Conservation (phyloP, 2,888 invertebrate genomes). For the Chromoteleia sp. region DNA sequence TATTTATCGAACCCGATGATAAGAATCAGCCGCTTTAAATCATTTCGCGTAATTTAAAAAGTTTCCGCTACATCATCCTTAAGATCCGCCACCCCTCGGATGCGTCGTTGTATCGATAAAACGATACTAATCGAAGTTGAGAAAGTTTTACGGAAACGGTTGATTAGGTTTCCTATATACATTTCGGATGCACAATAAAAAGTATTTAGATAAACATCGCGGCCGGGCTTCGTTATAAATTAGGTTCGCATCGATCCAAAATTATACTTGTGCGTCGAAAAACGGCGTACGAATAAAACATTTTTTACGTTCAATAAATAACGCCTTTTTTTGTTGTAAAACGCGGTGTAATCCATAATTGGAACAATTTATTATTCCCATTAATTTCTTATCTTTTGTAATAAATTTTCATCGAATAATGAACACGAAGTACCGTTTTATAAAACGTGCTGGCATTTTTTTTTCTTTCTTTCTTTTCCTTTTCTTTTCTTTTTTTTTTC, state of each 20-base stretch:
- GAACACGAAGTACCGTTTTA: too few species aligned
- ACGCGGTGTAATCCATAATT: background rate
- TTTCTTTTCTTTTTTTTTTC: too few species aligned
- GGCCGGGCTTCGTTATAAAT: slow-evolving; percentile 57
- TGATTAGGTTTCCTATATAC: slow-evolving; percentile 64
- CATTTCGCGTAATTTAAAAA: slow-evolving; percentile 66
- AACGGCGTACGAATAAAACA: slow-evolving; percentile 22
- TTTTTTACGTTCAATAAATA: slow-evolving; percentile 28
- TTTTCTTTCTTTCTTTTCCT: too few species aligned
- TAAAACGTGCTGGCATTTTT: too few species aligned
- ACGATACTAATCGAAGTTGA: slow-evolving; percentile 65
- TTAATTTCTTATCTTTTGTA: too few species aligned
- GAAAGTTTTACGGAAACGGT: slow-evolving; percentile 60
- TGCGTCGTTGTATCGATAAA: slow-evolving; percentile 58
- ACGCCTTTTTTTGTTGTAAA: background rate
- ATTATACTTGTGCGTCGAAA: slow-evolving; percentile 24
- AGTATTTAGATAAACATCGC: slow-evolving; percentile 68
- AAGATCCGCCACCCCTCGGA: slow-evolving; percentile 27
- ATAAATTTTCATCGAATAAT: too few species aligned
- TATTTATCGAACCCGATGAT: slow-evolving; percentile 36
- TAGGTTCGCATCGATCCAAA: slow-evolving; percentile 56
- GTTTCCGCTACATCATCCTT: slow-evolving; percentile 62
- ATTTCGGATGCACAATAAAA: slow-evolving; percentile 46
- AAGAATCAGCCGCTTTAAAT: slow-evolving; percentile 53
- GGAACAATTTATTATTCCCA: too few species aligned